phyloP scores from a whole-genome alignment of 2,113 vertebrate species.

The Aldabrachelys gigantea region DNA sequence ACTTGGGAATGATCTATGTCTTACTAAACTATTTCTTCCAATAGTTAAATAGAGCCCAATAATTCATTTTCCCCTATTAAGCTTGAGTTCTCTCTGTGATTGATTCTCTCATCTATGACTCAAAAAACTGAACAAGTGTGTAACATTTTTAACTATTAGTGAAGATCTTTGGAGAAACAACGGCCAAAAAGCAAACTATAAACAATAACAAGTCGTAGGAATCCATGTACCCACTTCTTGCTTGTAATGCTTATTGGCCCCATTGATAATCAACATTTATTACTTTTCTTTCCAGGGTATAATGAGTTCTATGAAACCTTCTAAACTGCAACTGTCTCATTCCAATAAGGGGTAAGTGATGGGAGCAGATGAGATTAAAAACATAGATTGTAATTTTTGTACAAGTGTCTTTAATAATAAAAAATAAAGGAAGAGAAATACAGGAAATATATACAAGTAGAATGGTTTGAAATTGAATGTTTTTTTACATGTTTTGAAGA shows the following conservation, averaged over 20 bases:
- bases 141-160: background rate
- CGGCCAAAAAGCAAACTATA: fast-evolving
- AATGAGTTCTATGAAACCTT: background rate
- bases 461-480: background rate
- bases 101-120: background rate
- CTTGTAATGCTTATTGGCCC: background rate
- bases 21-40: background rate
- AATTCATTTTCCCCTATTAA: background rate
- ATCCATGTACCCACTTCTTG: background rate
- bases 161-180: background rate
- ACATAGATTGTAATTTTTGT: background rate
- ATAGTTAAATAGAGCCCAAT: background rate
- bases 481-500: background rate
- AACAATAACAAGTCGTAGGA: background rate
- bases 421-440: background rate
- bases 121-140: fast-evolving
- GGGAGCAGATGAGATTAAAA: background rate
- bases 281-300: fast-evolving
- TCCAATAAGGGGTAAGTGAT: background rate
- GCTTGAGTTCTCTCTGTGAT: background rate
- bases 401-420: background rate
- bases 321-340: background rate
- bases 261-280: background rate
- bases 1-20: background rate
- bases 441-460: background rate